phyloP scores from a whole-genome alignment of 92 coral and sea anemone genomes.

The Nematostella vectensis region DNA sequence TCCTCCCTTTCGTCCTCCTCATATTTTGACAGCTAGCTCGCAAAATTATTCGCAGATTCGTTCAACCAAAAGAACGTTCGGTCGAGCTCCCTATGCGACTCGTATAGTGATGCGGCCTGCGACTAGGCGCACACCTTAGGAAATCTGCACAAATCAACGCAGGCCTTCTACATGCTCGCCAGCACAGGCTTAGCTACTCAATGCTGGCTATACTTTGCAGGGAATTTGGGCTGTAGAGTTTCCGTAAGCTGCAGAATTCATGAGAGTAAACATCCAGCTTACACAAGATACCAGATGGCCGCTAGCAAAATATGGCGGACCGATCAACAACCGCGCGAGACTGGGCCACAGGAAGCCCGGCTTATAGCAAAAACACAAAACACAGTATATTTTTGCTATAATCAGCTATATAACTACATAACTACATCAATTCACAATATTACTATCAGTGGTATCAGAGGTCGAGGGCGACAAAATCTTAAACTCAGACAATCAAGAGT shows the following conservation, averaged over 20 bases:
- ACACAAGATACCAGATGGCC: background rate
- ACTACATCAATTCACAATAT: no score
- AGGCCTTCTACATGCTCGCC: background rate
- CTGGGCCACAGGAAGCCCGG: background rate
- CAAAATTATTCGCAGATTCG: no score
- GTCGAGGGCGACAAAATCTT: no score
- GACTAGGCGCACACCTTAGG: no score
- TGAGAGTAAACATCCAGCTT: background rate
- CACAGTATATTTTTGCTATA: no score
- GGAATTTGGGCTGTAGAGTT: background rate
- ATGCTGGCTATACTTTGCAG: background rate
- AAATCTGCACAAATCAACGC: background rate
- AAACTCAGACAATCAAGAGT: no score
- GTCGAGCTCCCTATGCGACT: background rate
- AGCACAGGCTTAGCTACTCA: background rate
- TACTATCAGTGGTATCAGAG: no score
- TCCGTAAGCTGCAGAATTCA: slow-evolving; percentile 1
- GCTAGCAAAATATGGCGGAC: background rate
- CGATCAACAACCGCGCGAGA: background rate
- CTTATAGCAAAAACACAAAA: no score
- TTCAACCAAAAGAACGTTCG: background rate
- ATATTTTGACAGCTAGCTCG: no score
- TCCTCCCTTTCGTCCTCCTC: slow-evolving; percentile 47
- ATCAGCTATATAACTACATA: no score
- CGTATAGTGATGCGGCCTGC: no score